A percentile compares a stretch with the other conserved stretches of the same genome.
Evolutionary conservation across 2,888 invertebrate genomes (phyloP).

Genomic region (Patella caerulea): DNA sequence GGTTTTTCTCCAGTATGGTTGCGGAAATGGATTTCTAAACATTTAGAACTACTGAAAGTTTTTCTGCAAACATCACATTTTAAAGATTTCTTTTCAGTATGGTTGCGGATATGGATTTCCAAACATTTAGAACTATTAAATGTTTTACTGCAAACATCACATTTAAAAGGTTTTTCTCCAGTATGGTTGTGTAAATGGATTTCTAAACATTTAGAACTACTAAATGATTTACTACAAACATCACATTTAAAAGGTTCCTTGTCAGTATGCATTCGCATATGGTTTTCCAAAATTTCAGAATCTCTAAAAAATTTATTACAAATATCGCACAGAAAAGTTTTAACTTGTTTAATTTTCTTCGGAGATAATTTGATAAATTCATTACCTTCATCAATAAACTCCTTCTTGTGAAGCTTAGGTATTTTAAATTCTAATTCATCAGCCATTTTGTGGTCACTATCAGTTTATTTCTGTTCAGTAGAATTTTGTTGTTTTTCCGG

Average conservation of each 20-base stretch:
- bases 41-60: not conserved
- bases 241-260: not conserved
- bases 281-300: not conserved
- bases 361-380: too few relatives aligned
- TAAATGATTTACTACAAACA: not conserved
- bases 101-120: not conserved
- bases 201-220: not conserved
- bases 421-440: too few relatives aligned
- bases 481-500: too few relatives aligned
- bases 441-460: too few relatives aligned
- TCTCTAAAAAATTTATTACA: not conserved
- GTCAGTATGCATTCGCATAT: not conserved
- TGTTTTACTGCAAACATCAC: not conserved
- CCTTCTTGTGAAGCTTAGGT: too few relatives aligned
- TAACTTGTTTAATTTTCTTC: too few relatives aligned
- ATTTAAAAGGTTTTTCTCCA: constrained; percentile 9
- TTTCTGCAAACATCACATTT: constrained; percentile 22
- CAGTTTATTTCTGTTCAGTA: too few relatives aligned
- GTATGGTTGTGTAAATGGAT: not conserved
- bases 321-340: not conserved
- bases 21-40: constrained; percentile 15
- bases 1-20: constrained; percentile 23
- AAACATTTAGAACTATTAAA: not conserved
- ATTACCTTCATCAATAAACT: too few relatives aligned
- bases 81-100: constrained; percentile 2